Evolutionary conservation across 1,140 invertebrate genomes (phyloP).

Genomic region (Drosophila auraria): DNA sequence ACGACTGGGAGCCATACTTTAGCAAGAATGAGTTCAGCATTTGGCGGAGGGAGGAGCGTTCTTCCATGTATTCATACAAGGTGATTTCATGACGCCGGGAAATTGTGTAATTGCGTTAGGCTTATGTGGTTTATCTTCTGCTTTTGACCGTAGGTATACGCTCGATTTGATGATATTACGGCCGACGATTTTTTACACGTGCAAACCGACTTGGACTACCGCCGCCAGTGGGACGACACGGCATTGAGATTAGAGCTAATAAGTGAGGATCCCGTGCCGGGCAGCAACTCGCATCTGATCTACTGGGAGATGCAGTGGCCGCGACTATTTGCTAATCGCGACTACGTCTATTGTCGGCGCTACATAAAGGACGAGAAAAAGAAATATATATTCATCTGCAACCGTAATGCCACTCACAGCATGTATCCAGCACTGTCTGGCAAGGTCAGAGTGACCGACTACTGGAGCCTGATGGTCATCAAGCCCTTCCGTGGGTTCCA

Average conservation of each 20-base stretch:
- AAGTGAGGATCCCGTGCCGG: constrained; percentile 87
- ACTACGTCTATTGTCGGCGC: constrained; percentile 93
- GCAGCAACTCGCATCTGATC: constrained; percentile 89
- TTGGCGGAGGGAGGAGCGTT: constrained; percentile 90
- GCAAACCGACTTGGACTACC: constrained; percentile 92
- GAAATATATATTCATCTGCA: constrained; percentile 86
- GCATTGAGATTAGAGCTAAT: constrained; percentile 89
- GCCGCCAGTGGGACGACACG: constrained; percentile 92
- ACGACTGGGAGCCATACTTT: constrained; percentile 92
- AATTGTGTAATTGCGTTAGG: neutral
- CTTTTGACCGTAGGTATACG: constrained; percentile 87
- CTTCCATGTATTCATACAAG: constrained; percentile 92
- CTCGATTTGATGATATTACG: constrained; percentile 91
- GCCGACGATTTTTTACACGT: constrained; percentile 93
- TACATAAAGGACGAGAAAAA: constrained; percentile 87
- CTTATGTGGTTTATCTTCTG: neutral
- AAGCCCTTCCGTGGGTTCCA: constrained; percentile 86
- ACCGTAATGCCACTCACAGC: constrained; percentile 84
- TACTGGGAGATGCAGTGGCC: constrained; percentile 96
- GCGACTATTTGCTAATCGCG: constrained; percentile 93
- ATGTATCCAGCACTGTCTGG: constrained; percentile 75
- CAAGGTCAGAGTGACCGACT: constrained; percentile 89
- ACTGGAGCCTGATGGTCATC: constrained; percentile 95
- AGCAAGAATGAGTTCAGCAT: constrained; percentile 92
- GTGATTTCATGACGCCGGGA: constrained; percentile 61